phyloP scores from a whole-genome alignment of 2,888 invertebrate species.

The Thelaira solivaga region DNA sequence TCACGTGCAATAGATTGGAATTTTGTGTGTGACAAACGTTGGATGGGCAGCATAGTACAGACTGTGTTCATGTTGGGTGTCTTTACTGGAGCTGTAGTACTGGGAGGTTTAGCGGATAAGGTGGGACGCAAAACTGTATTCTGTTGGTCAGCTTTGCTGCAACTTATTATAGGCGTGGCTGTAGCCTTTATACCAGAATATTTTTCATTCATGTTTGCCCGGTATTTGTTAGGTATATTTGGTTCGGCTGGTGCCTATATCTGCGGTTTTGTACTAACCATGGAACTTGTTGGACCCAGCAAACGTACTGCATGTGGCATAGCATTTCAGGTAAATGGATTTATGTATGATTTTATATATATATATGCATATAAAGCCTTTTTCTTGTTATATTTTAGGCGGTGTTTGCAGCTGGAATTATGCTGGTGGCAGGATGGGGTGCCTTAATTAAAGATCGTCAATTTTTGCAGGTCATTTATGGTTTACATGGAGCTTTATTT shows the following conservation, averaged over 20 bases:
- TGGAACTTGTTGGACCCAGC: slow-evolving; percentile 90
- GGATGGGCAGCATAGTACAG: slow-evolving; percentile 90
- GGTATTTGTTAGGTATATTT: slow-evolving; percentile 87
- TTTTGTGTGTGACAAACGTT: slow-evolving; percentile 86
- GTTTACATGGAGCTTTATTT: slow-evolving; percentile 84
- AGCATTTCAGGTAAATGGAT: slow-evolving; percentile 78
- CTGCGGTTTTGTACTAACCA: slow-evolving; percentile 80
- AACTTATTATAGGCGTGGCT: slow-evolving; percentile 83
- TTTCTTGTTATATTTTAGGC: slow-evolving; percentile 78
- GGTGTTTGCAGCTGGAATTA: slow-evolving; percentile 87
- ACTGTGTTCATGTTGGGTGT: slow-evolving; percentile 87
- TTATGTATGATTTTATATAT: not conserved
- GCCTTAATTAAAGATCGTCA: slow-evolving; percentile 85
- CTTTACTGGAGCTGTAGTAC: slow-evolving; percentile 85
- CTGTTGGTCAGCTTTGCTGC: slow-evolving; percentile 85
- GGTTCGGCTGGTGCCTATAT: slow-evolving; percentile 85
- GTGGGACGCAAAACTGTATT: slow-evolving; percentile 88
- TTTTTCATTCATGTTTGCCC: slow-evolving; percentile 82
- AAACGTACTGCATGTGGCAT: slow-evolving; percentile 89
- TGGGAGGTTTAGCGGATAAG: slow-evolving; percentile 88
- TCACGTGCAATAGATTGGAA: slow-evolving; percentile 90
- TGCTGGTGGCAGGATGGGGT: slow-evolving; percentile 91
- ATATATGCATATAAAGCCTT: too few species aligned
- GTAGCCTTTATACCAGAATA: slow-evolving; percentile 89
- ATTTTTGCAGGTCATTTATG: slow-evolving; percentile 87